Evolutionary conservation across 2,888 invertebrate genomes (phyloP).

Genomic region (Idaea dimidiata): DNA sequence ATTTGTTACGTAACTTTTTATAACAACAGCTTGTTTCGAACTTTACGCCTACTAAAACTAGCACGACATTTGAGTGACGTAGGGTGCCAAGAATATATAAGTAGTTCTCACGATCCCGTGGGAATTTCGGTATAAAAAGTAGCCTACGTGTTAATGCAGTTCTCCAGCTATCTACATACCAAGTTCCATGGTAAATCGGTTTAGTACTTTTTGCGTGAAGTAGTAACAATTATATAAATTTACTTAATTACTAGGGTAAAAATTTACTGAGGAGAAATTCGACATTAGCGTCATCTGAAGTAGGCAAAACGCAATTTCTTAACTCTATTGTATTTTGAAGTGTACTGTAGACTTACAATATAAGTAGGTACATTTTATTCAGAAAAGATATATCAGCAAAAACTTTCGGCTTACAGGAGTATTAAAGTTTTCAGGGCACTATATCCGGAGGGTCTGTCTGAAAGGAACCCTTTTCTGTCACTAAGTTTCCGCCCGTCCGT

Average conservation of each 20-base stretch:
- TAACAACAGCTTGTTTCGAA: conserved; percentile 1
- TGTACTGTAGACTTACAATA: neutral
- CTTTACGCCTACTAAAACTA: neutral
- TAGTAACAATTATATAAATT: too few species aligned
- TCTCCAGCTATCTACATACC: too few species aligned
- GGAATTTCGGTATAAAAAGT: too few species aligned
- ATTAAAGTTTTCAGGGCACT: neutral
- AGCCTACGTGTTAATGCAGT: too few species aligned
- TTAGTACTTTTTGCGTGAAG: too few species aligned
- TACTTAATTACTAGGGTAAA: too few species aligned
- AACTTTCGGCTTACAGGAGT: neutral
- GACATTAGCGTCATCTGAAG: too few species aligned
- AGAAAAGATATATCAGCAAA: neutral
- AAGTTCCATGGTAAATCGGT: too few species aligned
- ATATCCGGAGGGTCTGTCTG: neutral
- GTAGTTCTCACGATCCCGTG: neutral
- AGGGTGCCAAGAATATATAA: neutral
- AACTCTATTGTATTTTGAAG: neutral
- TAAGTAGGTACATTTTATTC: neutral
- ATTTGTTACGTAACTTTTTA: neutral
- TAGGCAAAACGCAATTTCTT: too few species aligned
- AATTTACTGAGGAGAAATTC: too few species aligned
- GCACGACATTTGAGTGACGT: neutral
- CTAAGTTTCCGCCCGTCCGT: conserved; percentile 1
- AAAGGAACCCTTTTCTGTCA: neutral